These are phyloP conservation scores for Argyresthia goedartella DNA, from an alignment of 2,888 invertebrate genomes.

Conservation along the genomic window DNA sequence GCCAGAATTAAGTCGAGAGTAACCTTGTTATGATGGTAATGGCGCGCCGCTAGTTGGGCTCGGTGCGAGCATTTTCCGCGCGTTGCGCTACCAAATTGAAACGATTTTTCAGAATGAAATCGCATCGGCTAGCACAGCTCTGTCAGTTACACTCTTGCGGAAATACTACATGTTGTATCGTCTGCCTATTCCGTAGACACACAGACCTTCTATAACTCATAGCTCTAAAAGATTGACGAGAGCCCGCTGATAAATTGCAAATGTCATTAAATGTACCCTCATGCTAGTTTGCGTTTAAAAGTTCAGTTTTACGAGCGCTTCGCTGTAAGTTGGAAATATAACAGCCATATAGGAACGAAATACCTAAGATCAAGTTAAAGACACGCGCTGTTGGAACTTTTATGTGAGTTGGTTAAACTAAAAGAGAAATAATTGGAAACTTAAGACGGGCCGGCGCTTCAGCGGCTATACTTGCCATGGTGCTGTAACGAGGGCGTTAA, in stretches of 20 bases:
- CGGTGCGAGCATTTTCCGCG: slow-evolving; percentile 46
- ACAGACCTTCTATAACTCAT: background rate
- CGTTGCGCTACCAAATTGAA: slow-evolving; percentile 47
- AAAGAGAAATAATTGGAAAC: slow-evolving; percentile 64
- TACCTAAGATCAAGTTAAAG: slow-evolving; percentile 29
- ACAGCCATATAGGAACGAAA: slow-evolving; percentile 20
- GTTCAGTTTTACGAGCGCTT: slow-evolving; percentile 9
- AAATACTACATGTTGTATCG: no score
- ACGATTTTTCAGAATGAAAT: slow-evolving; percentile 53
- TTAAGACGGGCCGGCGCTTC: slow-evolving; percentile 29
- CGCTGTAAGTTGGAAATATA: slow-evolving; percentile 25
- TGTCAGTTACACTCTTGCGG: slow-evolving; percentile 5
- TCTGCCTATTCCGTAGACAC: no score
- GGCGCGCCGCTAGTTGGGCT: slow-evolving; percentile 37
- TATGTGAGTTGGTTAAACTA: slow-evolving; percentile 60
- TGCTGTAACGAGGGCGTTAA: slow-evolving; percentile 25
- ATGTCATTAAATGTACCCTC: background rate
- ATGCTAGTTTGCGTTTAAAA: background rate
- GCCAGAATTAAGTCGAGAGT: slow-evolving; percentile 61
- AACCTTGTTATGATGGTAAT: slow-evolving; percentile 61
- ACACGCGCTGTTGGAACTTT: slow-evolving; percentile 53
- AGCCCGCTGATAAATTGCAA: slow-evolving; percentile 2
- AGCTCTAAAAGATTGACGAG: slow-evolving; percentile 3
- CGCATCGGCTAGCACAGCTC: slow-evolving; percentile 41
- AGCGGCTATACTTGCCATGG: background rate